phyloP scores from a whole-genome alignment of 2,113 vertebrate genomes.

The Galeopterus variegatus region DNA sequence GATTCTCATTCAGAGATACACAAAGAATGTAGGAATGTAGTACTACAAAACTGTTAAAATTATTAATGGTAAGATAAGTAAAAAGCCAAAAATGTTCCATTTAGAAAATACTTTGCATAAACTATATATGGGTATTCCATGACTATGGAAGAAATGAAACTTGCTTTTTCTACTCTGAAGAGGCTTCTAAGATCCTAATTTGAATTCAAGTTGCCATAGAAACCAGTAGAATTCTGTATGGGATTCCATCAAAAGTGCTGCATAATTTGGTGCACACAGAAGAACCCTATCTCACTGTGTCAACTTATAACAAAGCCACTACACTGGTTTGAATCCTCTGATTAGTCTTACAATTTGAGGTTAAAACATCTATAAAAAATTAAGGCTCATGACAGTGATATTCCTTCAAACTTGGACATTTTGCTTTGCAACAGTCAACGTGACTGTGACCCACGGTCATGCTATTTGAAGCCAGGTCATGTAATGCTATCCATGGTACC shows the following conservation, averaged over 20 bases:
- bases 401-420: constrained; percentile 55
- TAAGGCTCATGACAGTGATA: constrained; percentile 18
- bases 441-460: constrained; percentile 46
- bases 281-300: constrained; percentile 74
- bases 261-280: constrained; percentile 77
- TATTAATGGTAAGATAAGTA: constrained; percentile 57
- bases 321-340: constrained; percentile 46
- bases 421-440: constrained; percentile 65
- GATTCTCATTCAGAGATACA: constrained; percentile 60
- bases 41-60: not conserved
- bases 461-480: constrained; percentile 68
- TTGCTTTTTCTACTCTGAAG: constrained; percentile 71
- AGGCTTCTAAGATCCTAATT: constrained; percentile 80
- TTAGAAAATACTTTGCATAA: constrained; percentile 67
- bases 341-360: constrained; percentile 65
- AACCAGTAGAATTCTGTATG: constrained; percentile 82
- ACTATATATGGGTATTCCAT: not conserved
- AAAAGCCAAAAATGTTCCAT: constrained; percentile 69
- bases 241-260: constrained; percentile 81
- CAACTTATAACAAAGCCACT: constrained; percentile 57
- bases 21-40: constrained; percentile 34
- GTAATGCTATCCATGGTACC: not conserved
- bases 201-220: constrained; percentile 88
- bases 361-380: constrained; percentile 57
- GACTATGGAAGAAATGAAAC: constrained; percentile 61